Evolutionary conservation across 2,888 invertebrate species (phyloP), one percentile per base, ranked within the genome.

Genomic region (Apodemia zela): DNA sequence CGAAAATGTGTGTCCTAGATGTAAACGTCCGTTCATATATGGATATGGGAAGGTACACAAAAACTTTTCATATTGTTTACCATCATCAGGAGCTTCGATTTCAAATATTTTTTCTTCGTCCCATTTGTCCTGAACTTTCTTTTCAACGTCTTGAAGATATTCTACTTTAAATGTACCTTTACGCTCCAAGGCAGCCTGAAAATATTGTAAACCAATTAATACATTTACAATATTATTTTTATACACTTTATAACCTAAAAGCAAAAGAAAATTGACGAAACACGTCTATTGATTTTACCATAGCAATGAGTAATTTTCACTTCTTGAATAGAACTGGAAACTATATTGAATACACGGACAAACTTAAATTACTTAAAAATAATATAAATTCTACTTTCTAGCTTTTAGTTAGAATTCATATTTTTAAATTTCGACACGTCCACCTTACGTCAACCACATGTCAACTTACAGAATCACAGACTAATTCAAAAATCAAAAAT

Each of bases 1-100:
- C 4, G 98, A 97, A 91, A 99, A 99, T 15, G 98, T 97, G 82
- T 99, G 99, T 0, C 99, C 99, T 71, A 99, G 92, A 93, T 99
- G 99, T 63, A 99, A 94, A 59, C 97, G 94, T 11, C 99, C 99
- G 93, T 99, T 99, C 99, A 99, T 99, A 80, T 99, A 99, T 0
- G 99, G 99, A 88, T 95, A 99, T 0, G 99, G 99, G 90, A 99
- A 99, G 2, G 98, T 98, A 45, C 96, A 96, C 72, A 98, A 92
- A 81, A 96, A 99, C 80, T 99, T 99, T 68, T 97, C 97, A 75
- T 94, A 78, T 17, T 88, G 82, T 74, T 93, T 93, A 66, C 88
- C 94, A 66, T 92, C 85, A 17, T 81, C 77, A 0, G 96, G 96
- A 3, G 97, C 98, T 92, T 99, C 95, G 62, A 93, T 88, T 88